Conservation (phyloP, 2,797 vertebrate species). For the Sebastes umbrosus region DNA sequence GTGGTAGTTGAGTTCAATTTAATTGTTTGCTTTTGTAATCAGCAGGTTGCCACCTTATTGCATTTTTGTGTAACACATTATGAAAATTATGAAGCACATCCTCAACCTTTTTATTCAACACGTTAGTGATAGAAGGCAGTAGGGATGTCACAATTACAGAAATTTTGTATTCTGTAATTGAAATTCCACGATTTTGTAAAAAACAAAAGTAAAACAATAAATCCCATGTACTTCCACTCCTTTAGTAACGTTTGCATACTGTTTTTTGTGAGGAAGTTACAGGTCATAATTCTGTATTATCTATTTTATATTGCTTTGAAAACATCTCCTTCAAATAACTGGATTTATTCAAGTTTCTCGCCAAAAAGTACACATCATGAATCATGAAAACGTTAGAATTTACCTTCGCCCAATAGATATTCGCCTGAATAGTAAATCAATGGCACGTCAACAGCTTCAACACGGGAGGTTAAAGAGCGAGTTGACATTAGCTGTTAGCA, state of each 20-base stretch:
- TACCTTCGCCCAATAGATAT: no score
- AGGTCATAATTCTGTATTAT: no score
- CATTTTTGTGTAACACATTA: background rate
- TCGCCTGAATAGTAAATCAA: no score
- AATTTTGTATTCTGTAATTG: accelerated
- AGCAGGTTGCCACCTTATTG: constrained; percentile 17
- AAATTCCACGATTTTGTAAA: background rate
- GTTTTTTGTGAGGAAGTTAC: no score
- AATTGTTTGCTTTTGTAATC: constrained; percentile 51
- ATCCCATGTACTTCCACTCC: background rate
- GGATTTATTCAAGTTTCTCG: accelerated
- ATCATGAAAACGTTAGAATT: no score
- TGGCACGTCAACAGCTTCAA: no score
- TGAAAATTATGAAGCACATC: background rate
- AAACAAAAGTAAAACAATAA: background rate
- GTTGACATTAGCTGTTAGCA: accelerated
- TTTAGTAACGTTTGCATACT: accelerated
- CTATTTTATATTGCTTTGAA: no score
- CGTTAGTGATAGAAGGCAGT: background rate
- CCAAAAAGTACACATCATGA: no score
- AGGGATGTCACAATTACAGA: background rate
- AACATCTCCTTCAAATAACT: no score
- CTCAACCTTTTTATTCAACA: background rate
- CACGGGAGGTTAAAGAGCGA: no score
- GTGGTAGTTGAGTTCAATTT: constrained; percentile 11